Evolutionary conservation across 2,888 invertebrate species (phyloP), one percentile per base, ranked within the genome.

Genomic region (Hirtodrosophila duncani): DNA sequence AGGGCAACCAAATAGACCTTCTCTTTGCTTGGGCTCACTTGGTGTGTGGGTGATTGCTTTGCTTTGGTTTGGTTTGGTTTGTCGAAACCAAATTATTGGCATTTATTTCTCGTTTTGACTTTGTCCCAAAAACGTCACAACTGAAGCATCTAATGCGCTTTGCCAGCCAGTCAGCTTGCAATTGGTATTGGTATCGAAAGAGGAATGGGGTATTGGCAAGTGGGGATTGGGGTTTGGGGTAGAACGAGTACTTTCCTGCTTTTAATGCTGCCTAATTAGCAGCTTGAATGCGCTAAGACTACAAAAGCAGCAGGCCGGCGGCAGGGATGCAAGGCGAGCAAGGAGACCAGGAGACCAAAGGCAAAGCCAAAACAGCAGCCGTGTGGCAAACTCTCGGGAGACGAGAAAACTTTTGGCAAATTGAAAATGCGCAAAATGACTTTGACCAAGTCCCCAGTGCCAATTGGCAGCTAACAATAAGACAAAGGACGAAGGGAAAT

Each of bases 51-150:
- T 79, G 81, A 81, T 75, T 75, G 74, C 77, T 79, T 56, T 56
- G 60, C 60, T 52, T 52, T 24, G 5, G 6, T 14, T 36, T 13
- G 11, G 13, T 34, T 13, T 14, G 8, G n/a, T 7, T 36, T 23
- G 21, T 36, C 48, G 65, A 67, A 74, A 74, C 79, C 77, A 79
- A 81, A 81, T 75, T 75, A 75, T 75, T 75, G 74, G 77, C 74
- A 81, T 81, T 75, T 75, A 72, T 80, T 72, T 67, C 68, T 80
- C 72, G 81, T 72, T 72, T 80, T 80, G 81, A 80, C 68, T 64
- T 67, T 50, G 66, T 50, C 24, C 33, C 24, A 29, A 42, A 29
- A 59, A 23, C 60, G 45, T 50, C 65, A 64, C 70, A 71, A 74
- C 56, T 74, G 81, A 72, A 74, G 70, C 72, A 65, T 69, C 75